phyloP scores from a whole-genome alignment of 1,140 invertebrate genomes.

The Agraylea sexmaculata region DNA sequence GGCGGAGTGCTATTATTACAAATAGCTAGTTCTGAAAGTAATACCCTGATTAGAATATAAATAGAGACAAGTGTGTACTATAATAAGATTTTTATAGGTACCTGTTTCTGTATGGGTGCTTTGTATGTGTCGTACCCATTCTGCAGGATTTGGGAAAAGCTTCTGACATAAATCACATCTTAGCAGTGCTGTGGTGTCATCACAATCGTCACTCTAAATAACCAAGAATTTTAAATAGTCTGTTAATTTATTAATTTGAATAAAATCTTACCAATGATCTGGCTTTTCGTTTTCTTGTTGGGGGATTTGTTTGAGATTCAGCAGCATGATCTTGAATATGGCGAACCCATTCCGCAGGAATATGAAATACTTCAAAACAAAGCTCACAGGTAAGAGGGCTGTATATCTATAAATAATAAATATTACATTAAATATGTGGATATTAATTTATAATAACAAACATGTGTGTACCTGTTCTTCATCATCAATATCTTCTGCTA shows the following conservation, averaged over 20 bases:
- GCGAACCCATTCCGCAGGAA: slow-evolving; percentile 67
- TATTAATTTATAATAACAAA: slow-evolving; percentile 1
- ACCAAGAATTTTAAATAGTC: slow-evolving; percentile 3
- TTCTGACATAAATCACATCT: slow-evolving; percentile 71
- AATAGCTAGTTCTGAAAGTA: slow-evolving; percentile 51
- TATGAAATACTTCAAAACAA: slow-evolving; percentile 70
- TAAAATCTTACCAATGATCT: slow-evolving; percentile 36
- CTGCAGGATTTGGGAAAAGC: slow-evolving; percentile 66
- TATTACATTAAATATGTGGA: not conserved
- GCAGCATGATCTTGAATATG: slow-evolving; percentile 62
- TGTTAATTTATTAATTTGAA: not conserved
- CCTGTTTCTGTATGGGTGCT: slow-evolving; percentile 66
- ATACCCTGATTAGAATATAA: slow-evolving; percentile 1
- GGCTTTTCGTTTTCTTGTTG: slow-evolving; percentile 33
- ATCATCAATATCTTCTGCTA: slow-evolving; percentile 34
- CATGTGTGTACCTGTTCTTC: slow-evolving; percentile 19
- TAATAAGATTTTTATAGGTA: slow-evolving; percentile 16
- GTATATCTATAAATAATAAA: slow-evolving; percentile 35
- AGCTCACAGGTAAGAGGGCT: slow-evolving; percentile 68
- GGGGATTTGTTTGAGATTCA: slow-evolving; percentile 35
- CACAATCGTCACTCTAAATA: slow-evolving; percentile 48
- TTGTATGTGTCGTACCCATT: slow-evolving; percentile 76
- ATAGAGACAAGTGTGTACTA: not conserved
- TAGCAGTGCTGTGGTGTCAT: slow-evolving; percentile 55
- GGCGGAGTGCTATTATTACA: slow-evolving; percentile 60